phyloP scores from a whole-genome alignment of 2,113 vertebrate genomes.

The Neotragus pygmaeus region DNA sequence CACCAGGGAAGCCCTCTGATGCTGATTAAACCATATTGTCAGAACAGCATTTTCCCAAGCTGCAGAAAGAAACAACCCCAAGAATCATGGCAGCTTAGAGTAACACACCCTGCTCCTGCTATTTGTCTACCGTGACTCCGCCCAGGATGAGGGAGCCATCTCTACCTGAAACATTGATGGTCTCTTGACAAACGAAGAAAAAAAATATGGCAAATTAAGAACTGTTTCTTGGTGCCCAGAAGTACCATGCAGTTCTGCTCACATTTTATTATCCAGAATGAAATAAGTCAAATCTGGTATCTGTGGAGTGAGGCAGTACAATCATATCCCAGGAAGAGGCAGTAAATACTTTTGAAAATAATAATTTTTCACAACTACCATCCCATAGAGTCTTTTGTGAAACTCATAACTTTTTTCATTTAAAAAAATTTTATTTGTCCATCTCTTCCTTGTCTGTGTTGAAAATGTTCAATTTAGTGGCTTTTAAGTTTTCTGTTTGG shows the following conservation, averaged over 20 bases:
- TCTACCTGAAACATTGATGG: not conserved
- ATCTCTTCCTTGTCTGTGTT: not conserved
- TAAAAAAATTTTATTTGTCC: not conserved
- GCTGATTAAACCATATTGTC: not conserved
- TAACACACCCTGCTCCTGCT: not conserved
- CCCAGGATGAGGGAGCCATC: not conserved
- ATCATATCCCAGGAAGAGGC: not conserved
- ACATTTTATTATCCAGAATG: not conserved
- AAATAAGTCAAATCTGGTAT: not conserved
- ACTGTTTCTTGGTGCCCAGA: not conserved
- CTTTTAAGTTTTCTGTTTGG: not conserved
- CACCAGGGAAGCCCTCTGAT: not conserved
- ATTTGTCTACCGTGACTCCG: not conserved
- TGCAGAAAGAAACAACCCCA: not conserved
- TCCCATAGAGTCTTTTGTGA: not conserved
- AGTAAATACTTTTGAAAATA: not conserved
- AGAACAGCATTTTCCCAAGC: not conserved
- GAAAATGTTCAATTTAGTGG: not conserved
- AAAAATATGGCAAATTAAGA: not conserved
- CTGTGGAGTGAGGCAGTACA: not conserved
- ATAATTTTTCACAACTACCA: not conserved
- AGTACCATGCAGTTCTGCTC: not conserved
- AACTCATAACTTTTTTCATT: not conserved
- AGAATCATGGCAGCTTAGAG: not conserved
- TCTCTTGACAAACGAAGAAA: not conserved